phyloP scores from a whole-genome alignment of 2,888 invertebrate genomes.

The Steromphala cineraria region DNA sequence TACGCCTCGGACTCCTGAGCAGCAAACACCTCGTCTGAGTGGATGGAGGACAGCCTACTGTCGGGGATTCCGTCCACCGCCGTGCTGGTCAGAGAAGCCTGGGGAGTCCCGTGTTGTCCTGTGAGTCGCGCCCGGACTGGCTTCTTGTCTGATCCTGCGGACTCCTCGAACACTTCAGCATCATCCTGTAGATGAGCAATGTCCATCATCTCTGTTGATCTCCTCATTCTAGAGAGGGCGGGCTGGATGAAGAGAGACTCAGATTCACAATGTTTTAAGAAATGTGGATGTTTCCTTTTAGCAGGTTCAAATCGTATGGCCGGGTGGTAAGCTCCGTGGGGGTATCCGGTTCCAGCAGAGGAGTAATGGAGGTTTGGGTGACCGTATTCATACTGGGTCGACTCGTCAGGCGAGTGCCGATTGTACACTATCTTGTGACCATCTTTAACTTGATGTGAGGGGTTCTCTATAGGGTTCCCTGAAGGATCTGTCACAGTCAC shows the following conservation, averaged over 20 bases:
- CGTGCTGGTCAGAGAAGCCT: background rate
- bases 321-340: conserved; percentile 59
- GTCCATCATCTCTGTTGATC: conserved; percentile 62
- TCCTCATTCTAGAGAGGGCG: conserved; percentile 45
- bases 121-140: background rate
- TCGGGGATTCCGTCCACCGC: background rate
- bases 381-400: conserved; percentile 62
- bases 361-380: conserved; percentile 64
- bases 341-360: conserved; percentile 66
- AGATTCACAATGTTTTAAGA: conserved; percentile 21
- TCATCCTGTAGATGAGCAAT: conserved; percentile 58
- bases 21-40: background rate
- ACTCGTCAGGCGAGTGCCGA: conserved; percentile 64
- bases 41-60: background rate
- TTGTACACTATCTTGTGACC: background rate
- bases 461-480: background rate
- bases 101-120: background rate
- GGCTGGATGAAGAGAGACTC: conserved; percentile 6
- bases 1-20: background rate
- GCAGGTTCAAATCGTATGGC: conserved; percentile 27
- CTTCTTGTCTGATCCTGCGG: background rate
- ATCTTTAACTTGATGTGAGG: background rate
- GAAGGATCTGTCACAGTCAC: background rate
- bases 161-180: conserved; percentile 49
- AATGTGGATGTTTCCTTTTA: conserved; percentile 6